phyloP scores from a whole-genome alignment of 2,113 vertebrate genomes.

The Nerophis lumbriciformis region DNA sequence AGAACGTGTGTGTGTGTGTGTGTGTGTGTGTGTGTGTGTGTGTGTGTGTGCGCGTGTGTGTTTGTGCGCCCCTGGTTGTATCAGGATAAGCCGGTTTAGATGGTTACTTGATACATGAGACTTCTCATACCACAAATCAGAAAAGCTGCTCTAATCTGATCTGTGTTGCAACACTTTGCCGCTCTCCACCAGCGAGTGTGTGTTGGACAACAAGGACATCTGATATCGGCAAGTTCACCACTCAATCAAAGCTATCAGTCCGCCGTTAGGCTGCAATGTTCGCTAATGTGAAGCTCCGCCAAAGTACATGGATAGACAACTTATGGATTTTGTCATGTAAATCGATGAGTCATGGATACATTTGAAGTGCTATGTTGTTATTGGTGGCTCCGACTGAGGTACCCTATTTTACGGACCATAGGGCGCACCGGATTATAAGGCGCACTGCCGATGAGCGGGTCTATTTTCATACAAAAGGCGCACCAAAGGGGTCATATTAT shows the following conservation, averaged over 20 bases:
- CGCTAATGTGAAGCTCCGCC: not conserved
- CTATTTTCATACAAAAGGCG: too few relatives aligned
- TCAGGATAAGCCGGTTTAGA: constrained; percentile 65
- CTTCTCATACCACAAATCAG: constrained; percentile 65
- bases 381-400: too few relatives aligned
- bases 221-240: constrained; percentile 47
- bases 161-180: constrained; percentile 57
- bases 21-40: constrained; percentile 21
- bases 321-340: too few relatives aligned
- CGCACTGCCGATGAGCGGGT: too few relatives aligned
- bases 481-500: too few relatives aligned
- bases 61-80: constrained; percentile 41
- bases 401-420: too few relatives aligned
- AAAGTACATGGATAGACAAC: too few relatives aligned
- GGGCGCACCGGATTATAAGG: too few relatives aligned
- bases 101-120: constrained; percentile 68
- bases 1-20: not conserved
- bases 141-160: constrained; percentile 72
- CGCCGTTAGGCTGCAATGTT: not conserved
- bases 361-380: too few relatives aligned
- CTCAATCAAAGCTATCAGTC: constrained; percentile 39
- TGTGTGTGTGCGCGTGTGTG: constrained; percentile 23
- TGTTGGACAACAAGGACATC: constrained; percentile 34
- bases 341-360: too few relatives aligned
- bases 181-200: constrained; percentile 26